phyloP scores from a whole-genome alignment of 2,113 vertebrate species.

The Chloropsis cyanopogon region DNA sequence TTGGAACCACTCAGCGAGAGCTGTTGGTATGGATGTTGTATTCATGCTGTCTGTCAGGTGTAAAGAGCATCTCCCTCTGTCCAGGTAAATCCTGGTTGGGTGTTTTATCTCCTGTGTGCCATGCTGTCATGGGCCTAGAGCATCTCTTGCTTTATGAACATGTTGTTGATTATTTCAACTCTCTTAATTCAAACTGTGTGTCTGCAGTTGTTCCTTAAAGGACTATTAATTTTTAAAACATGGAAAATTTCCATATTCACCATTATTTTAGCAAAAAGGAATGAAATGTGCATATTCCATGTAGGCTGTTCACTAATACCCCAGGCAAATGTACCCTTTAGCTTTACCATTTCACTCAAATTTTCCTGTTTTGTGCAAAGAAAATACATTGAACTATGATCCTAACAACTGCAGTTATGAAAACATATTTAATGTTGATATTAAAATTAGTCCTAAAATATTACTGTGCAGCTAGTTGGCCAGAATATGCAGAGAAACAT shows the following conservation, averaged over 20 bases:
- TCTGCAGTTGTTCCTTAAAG: neutral
- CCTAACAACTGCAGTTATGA: neutral
- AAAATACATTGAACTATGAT: neutral
- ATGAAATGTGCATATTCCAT: neutral
- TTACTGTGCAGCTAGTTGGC: neutral
- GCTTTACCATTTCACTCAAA: neutral
- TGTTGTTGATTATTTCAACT: neutral
- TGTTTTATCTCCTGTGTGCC: neutral
- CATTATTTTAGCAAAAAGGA: neutral
- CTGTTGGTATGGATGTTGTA: neutral
- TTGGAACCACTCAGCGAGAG: neutral
- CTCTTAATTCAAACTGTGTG: neutral
- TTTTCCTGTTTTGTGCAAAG: neutral
- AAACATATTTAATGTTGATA: constrained; percentile 20
- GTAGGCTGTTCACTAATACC: neutral
- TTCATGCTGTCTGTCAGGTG: neutral
- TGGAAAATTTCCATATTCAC: neutral
- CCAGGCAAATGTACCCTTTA: neutral
- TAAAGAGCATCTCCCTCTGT: neutral
- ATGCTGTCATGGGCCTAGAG: neutral
- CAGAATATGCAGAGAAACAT: neutral
- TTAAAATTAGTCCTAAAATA: neutral
- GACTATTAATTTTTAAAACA: neutral
- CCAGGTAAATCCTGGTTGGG: neutral
- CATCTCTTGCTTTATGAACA: neutral